Evolutionary conservation across 2,888 invertebrate species (phyloP).

Genomic region (Cecidostiba fungosa): DNA sequence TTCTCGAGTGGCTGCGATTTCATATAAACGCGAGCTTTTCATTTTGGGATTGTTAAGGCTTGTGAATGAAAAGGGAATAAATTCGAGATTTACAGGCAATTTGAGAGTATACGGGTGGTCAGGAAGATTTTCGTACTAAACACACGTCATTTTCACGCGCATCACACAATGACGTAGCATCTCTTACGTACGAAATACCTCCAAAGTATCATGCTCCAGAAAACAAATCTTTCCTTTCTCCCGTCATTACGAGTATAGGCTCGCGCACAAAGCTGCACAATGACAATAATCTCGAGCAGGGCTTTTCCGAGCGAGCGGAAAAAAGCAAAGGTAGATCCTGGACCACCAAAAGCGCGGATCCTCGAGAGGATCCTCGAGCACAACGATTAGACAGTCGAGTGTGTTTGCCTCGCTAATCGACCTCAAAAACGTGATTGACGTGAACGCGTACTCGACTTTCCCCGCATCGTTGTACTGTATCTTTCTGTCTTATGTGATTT

Average conservation of each 20-base stretch:
- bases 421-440: conserved; percentile 64
- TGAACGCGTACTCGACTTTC: conserved; percentile 52
- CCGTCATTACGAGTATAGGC: background rate
- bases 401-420: conserved; percentile 67
- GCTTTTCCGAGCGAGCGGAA: conserved; percentile 20
- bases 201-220: conserved; percentile 24
- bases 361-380: conserved; percentile 10
- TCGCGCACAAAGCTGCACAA: background rate
- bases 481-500: conserved; percentile 23
- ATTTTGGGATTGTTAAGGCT: background rate
- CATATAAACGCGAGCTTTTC: background rate
- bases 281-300: background rate
- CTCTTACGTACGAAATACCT: background rate
- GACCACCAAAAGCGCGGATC: conserved; percentile 24
- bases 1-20: background rate
- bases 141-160: conserved; percentile 7
- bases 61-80: background rate
- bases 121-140: background rate
- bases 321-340: background rate
- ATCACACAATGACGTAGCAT: background rate
- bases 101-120: conserved; percentile 18
- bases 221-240: conserved; percentile 13
- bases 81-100: background rate
- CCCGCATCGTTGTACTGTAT: background rate
- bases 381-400: conserved; percentile 64